These are phyloP conservation scores for Cisticola juncidis DNA, from an alignment of 2,113 vertebrate genomes.

Conservation along the genomic window DNA sequence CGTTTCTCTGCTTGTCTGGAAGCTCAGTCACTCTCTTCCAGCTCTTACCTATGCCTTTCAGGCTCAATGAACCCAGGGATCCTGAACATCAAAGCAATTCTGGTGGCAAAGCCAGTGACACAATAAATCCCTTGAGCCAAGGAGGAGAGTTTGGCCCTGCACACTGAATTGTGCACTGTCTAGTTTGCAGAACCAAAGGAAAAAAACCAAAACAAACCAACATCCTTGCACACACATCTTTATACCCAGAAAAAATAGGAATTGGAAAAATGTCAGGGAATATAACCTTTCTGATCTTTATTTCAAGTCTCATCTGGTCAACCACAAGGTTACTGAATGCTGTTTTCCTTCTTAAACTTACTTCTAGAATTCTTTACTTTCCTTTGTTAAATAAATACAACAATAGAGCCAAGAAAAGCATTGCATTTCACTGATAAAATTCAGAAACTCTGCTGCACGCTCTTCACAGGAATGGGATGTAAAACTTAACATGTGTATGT, in stretches of 20 bases:
- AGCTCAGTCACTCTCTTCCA: neutral
- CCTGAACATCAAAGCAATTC: neutral
- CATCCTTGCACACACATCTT: neutral
- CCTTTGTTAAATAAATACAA: neutral
- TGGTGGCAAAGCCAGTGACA: neutral
- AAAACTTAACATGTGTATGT: neutral
- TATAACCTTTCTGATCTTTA: neutral
- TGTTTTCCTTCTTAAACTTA: neutral
- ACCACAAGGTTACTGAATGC: neutral
- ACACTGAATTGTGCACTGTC: accelerated
- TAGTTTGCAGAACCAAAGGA: neutral
- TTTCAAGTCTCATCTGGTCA: neutral
- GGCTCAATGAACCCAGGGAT: neutral
- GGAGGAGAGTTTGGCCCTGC: neutral
- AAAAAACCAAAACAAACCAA: neutral
- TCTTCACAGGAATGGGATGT: neutral
- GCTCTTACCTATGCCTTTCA: neutral
- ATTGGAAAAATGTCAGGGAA: neutral
- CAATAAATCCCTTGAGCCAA: neutral
- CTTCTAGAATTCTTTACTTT: neutral
- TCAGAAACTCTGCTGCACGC: neutral
- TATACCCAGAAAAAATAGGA: neutral
- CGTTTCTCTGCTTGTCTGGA: neutral
- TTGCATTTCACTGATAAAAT: neutral
- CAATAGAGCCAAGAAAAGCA: neutral